Evolutionary conservation across 2,113 vertebrate species (phyloP), one percentile per base, ranked within the genome.

Genomic region (Phaethornis superciliosus): DNA sequence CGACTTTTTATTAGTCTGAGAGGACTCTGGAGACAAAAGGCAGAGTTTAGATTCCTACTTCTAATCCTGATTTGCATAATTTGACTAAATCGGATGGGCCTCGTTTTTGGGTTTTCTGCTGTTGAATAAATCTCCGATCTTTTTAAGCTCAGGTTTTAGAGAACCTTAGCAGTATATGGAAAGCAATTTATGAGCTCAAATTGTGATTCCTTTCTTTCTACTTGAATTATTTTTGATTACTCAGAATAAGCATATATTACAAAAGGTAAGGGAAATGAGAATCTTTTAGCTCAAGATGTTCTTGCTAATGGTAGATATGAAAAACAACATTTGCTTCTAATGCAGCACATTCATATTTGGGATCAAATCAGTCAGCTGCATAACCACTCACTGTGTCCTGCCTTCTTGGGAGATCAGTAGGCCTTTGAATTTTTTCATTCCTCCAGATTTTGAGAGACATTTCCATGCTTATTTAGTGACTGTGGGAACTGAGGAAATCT

Each of bases 1-100:
- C 0, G 12, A 88, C 33, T 71, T 94, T 88, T 85, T 96, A 69
- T 87, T 82, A 69, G 62, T 82, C 55, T 88, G 69, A 91, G 62
- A 90, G 80, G 89, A 35, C 93, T 77, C 86, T 49, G 59, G 91
- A 93, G 95, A 90, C 69, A 77, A 42, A 19, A 55, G 63, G 21
- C 52, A 84, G 83, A 58, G 58, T 90, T 91, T 79, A 91, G 80
- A 69, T n/a, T 85, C 51, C 62, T 89, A 40, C 40, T 88, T 89
- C 32, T 78, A 80, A 76, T 91, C 54, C 63, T 83, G 77, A 94
- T 95, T 96, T 95, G 90, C 75, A 81, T 89, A 96, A 94, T 95
- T 92, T 95, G 92, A 93, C 89, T 88, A 59, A 95, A 95, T 95
- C 0, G 6, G 75, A 94, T 90, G 59, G 68, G 32, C 54, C 60